Percentiles rank a stretch among this genome's conserved stretches.
Evolutionary conservation across 2,113 vertebrate species (phyloP).

Genomic region (Pelusios castaneus): DNA sequence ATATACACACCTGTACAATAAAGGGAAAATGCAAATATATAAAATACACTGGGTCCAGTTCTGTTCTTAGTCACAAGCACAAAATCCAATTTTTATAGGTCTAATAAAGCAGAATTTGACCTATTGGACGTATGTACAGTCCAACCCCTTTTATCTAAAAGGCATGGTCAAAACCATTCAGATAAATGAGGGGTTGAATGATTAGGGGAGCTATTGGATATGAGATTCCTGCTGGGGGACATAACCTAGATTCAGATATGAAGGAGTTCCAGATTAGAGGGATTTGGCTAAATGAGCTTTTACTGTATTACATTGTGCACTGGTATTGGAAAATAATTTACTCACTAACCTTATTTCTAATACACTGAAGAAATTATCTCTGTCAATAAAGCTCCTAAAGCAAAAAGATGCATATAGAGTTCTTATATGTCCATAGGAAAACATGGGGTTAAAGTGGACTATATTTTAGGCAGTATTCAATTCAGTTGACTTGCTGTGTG

Average conservation of each 20-base stretch:
- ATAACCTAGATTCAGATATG: neutral
- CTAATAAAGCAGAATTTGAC: neutral
- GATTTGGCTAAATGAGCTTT: neutral
- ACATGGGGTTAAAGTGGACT: slow-evolving; percentile 78
- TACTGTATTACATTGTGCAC: neutral
- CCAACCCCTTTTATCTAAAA: neutral
- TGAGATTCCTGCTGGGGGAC: neutral
- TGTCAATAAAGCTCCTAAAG: neutral
- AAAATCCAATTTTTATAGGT: neutral
- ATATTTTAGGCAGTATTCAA: slow-evolving; percentile 79
- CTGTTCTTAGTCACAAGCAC: neutral
- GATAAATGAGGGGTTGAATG: neutral
- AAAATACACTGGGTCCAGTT: neutral
- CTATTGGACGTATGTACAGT: neutral
- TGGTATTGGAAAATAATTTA: neutral
- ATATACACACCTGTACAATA: neutral
- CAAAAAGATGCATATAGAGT: slow-evolving; percentile 5
- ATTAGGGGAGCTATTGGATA: neutral
- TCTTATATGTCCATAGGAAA: slow-evolving; percentile 32
- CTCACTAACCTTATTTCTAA: neutral
- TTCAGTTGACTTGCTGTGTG: slow-evolving; percentile 82
- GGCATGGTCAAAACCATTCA: neutral
- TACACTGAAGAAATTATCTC: slow-evolving; percentile 11
- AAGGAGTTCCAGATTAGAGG: neutral
- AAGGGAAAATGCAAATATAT: neutral